Evolutionary conservation across 2,113 vertebrate genomes (phyloP).

Genomic region (Rhabdornis inornatus): DNA sequence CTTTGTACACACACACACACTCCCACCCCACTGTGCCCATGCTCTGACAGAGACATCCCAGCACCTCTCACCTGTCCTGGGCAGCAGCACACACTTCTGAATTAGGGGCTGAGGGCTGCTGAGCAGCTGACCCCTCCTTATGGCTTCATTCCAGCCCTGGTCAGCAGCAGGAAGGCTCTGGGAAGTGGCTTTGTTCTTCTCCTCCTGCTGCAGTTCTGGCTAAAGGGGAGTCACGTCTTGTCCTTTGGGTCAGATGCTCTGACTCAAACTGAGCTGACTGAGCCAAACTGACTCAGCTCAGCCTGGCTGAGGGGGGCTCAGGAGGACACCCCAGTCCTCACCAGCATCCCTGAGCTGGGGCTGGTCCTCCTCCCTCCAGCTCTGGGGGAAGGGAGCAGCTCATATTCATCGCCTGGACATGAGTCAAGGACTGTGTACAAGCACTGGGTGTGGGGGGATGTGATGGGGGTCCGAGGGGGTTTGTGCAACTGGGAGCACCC

Average conservation of each 20-base stretch:
- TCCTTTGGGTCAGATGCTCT: background rate
- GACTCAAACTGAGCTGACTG: background rate
- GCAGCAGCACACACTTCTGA: background rate
- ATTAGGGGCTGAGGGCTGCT: fast-evolving
- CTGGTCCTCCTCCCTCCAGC: background rate
- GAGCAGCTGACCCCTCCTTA: background rate
- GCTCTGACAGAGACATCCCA: background rate
- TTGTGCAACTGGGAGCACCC: background rate
- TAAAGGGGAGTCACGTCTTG: fast-evolving
- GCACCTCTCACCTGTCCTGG: background rate
- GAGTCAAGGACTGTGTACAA: background rate
- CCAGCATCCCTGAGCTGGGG: background rate
- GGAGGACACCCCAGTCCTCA: background rate
- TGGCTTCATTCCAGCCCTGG: background rate
- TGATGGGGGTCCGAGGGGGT: fast-evolving
- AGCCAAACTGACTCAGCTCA: background rate
- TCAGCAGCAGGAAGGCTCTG: background rate
- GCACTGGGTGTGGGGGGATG: too few species aligned
- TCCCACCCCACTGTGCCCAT: fast-evolving
- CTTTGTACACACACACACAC: fast-evolving
- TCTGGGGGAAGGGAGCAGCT: background rate
- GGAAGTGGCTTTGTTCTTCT: background rate
- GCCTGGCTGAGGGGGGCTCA: background rate
- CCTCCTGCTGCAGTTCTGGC: background rate
- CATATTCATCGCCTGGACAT: background rate